A percentile compares a stretch with the other conserved stretches of the same genome.
phyloP scores from a whole-genome alignment of 2,888 invertebrate genomes.

The Troides aeacus region DNA sequence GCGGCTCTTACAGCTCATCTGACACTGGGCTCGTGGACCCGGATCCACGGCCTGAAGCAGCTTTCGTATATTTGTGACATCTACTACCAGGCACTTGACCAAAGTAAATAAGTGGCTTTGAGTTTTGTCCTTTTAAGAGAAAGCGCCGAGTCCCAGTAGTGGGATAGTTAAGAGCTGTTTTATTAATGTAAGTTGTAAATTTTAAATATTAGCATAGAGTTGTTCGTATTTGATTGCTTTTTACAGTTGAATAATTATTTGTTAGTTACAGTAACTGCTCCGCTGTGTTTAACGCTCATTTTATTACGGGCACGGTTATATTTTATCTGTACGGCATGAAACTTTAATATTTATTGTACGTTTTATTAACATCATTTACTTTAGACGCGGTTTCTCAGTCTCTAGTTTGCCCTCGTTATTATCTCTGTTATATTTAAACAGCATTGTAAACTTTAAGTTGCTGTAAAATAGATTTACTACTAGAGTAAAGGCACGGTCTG shows the following conservation, averaged over 20 bases:
- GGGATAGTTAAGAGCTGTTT: no score
- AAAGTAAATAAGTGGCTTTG: no score
- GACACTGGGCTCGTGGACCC: no score
- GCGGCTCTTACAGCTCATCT: no score
- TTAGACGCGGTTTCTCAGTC: not conserved
- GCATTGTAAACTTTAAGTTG: not conserved
- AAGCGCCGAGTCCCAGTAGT: no score
- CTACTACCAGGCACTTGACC: no score
- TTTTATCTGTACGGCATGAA: not conserved
- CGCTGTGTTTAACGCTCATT: slow-evolving; percentile 1
- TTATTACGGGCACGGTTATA: slow-evolving; percentile 7
- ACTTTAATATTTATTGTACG: not conserved
- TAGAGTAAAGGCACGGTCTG: not conserved
- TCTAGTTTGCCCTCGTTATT: not conserved
- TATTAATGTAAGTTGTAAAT: slow-evolving; percentile 13
- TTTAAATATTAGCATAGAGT: slow-evolving; percentile 14
- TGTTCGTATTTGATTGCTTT: slow-evolving; percentile 16
- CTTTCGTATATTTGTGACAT: no score
- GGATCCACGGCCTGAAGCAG: no score
- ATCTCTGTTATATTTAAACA: not conserved
- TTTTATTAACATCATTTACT: not conserved
- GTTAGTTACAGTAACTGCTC: slow-evolving; percentile 8
- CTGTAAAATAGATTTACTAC: not conserved
- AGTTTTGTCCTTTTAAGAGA: no score
- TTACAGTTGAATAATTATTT: slow-evolving; percentile 18